These are phyloP conservation scores for Psilanteris sp. DNA, from an alignment of 1,140 invertebrate species.

Conservation along the genomic window DNA sequence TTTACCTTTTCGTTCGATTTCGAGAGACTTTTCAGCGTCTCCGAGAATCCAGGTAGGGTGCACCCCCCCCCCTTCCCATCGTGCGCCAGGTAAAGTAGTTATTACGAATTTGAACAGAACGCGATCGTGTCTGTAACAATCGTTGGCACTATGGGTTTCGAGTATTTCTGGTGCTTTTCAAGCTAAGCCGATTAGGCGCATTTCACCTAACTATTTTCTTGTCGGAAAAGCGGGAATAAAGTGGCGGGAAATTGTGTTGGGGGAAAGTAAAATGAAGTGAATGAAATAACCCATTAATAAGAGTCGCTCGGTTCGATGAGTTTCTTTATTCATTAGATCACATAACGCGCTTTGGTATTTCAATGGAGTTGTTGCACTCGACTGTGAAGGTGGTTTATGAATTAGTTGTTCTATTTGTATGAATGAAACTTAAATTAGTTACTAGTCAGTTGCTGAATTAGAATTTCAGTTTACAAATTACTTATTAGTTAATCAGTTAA, in stretches of 20 bases:
- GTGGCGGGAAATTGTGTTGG: constrained; percentile 11
- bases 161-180: constrained; percentile 37
- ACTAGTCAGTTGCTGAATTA: too few relatives aligned
- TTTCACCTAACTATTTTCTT: constrained; percentile 26
- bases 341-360: too few relatives aligned
- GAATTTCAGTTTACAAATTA: too few relatives aligned
- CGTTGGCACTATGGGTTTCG: constrained; percentile 21
- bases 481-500: too few relatives aligned
- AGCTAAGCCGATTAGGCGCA: constrained; percentile 41
- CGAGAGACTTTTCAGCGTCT: constrained; percentile 49
- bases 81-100: constrained; percentile 19
- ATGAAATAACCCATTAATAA: too few relatives aligned
- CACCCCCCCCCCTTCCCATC: too few relatives aligned
- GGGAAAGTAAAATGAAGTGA: constrained; percentile 1
- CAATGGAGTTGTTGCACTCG: too few relatives aligned
- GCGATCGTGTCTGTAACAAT: constrained; percentile 38
- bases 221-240: constrained; percentile 12
- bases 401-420: too few relatives aligned
- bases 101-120: constrained; percentile 39
- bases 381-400: too few relatives aligned
- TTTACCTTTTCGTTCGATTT: constrained; percentile 38
- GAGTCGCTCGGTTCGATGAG: too few relatives aligned
- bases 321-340: too few relatives aligned
- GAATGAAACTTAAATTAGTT: too few relatives aligned
- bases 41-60: constrained; percentile 40